phyloP scores from a whole-genome alignment of 2,888 invertebrate genomes.

The Leucophenga montana region DNA sequence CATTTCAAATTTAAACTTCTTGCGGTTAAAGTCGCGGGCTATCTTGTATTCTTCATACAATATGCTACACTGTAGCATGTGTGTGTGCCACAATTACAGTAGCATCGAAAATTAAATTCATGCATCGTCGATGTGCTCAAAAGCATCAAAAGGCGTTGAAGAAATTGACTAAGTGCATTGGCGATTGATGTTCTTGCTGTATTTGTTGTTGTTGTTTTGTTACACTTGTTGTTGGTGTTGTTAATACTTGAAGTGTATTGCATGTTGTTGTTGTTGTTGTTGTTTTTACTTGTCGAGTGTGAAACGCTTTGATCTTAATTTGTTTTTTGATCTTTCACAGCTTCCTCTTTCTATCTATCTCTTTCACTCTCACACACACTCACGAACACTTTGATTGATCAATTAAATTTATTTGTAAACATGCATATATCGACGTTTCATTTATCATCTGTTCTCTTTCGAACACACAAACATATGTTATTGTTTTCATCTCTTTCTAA shows the following conservation, averaged over 20 bases:
- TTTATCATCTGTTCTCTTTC: slow-evolving; percentile 2
- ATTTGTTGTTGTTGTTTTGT: background rate
- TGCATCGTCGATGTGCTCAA: background rate
- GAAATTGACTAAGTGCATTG: slow-evolving; percentile 5
- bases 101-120: background rate
- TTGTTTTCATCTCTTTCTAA: too few relatives aligned
- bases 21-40: too few relatives aligned
- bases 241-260: too few relatives aligned
- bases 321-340: background rate
- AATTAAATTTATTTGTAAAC: slow-evolving; percentile 72
- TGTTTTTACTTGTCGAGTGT: slow-evolving; percentile 14
- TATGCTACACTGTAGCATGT: background rate
- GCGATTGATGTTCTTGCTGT: background rate
- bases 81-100: background rate
- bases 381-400: slow-evolving; percentile 70
- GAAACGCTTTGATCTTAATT: slow-evolving; percentile 29
- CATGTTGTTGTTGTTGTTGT: slow-evolving; percentile 18
- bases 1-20: too few relatives aligned
- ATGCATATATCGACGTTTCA: slow-evolving; percentile 30
- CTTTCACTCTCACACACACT: slow-evolving; percentile 34
- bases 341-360: slow-evolving; percentile 51
- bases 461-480: too few relatives aligned
- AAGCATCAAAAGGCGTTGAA: background rate
- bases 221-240: background rate
- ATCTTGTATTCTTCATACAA: background rate